These are phyloP conservation scores for Lasioglossum vierecki DNA, from an alignment of 2,888 invertebrate genomes.

Conservation along the genomic window DNA sequence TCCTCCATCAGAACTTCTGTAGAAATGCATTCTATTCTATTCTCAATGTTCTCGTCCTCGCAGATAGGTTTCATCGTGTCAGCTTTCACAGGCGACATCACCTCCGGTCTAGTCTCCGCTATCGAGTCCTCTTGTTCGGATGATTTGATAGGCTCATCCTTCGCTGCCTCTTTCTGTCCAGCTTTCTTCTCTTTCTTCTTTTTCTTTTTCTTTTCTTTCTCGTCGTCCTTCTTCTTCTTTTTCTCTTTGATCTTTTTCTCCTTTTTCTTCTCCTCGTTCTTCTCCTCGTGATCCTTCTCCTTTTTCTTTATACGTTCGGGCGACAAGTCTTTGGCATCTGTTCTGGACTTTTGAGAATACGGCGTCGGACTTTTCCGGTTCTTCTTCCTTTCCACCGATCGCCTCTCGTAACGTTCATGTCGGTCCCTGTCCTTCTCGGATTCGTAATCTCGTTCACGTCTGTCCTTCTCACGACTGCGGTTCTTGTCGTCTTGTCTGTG, in stretches of 20 bases:
- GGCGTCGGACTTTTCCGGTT: slow-evolving; percentile 82
- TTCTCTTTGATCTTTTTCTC: slow-evolving; percentile 84
- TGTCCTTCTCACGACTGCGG: slow-evolving; percentile 83
- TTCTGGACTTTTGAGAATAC: slow-evolving; percentile 79
- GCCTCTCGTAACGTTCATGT: slow-evolving; percentile 83
- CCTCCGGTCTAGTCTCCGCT: slow-evolving; percentile 71
- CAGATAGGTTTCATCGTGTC: slow-evolving; percentile 65
- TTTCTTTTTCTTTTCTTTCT: slow-evolving; percentile 86
- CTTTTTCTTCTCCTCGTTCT: slow-evolving; percentile 84
- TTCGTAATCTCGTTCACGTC: slow-evolving; percentile 78
- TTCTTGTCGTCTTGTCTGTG: slow-evolving; percentile 81
- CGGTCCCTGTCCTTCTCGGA: slow-evolving; percentile 83
- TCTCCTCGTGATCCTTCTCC: slow-evolving; percentile 85
- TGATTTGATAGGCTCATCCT: slow-evolving; percentile 61
- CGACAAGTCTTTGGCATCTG: slow-evolving; percentile 82
- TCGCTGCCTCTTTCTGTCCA: slow-evolving; percentile 77
- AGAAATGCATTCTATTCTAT: slow-evolving; percentile 60
- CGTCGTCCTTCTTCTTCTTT: slow-evolving; percentile 85
- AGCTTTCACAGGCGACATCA: slow-evolving; percentile 63
- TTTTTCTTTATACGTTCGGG: slow-evolving; percentile 85
- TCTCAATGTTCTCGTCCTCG: slow-evolving; percentile 57
- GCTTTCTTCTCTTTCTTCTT: slow-evolving; percentile 81
- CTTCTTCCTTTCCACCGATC: slow-evolving; percentile 78
- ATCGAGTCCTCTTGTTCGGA: slow-evolving; percentile 73
- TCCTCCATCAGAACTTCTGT: slow-evolving; percentile 49